Conservation (phyloP, 1,140 invertebrate genomes). For the Drosophila obscura region DNA sequence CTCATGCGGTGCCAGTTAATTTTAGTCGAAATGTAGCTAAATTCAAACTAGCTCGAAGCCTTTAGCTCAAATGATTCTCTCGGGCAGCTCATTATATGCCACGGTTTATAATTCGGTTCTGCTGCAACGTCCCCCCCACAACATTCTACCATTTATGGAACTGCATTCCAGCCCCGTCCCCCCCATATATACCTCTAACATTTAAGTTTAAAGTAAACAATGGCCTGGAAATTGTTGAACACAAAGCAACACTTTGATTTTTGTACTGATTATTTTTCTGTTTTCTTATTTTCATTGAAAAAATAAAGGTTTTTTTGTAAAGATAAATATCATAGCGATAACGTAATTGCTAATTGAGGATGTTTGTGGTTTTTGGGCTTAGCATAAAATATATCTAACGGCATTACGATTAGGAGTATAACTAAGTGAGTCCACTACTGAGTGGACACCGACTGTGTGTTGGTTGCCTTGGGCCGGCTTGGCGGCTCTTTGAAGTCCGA, state of each 20-base stretch:
- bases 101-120: conserved; percentile 61
- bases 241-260: conserved; percentile 35
- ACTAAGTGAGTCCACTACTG: conserved; percentile 19
- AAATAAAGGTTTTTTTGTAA: conserved; percentile 68
- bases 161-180: conserved; percentile 28
- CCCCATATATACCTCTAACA: not conserved
- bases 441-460: conserved; percentile 15
- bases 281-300: conserved; percentile 57
- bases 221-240: conserved; percentile 53
- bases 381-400: conserved; percentile 11
- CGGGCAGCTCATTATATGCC: conserved; percentile 65
- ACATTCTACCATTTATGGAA: conserved; percentile 25
- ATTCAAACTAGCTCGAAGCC: conserved; percentile 45
- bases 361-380: conserved; percentile 18
- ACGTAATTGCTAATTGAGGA: conserved; percentile 44
- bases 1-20: conserved; percentile 15
- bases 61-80: conserved; percentile 16
- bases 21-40: conserved; percentile 54
- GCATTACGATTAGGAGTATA: conserved; percentile 2
- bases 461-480: conserved; percentile 61
- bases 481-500: conserved; percentile 76
- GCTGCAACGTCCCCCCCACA: conserved; percentile 28
- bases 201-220: conserved; percentile 48
- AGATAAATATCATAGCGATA: conserved; percentile 24
- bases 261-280: conserved; percentile 60